These are phyloP conservation scores for Tupaia chinensis DNA, from an alignment of 2,113 vertebrate species.

Conservation along the genomic window DNA sequence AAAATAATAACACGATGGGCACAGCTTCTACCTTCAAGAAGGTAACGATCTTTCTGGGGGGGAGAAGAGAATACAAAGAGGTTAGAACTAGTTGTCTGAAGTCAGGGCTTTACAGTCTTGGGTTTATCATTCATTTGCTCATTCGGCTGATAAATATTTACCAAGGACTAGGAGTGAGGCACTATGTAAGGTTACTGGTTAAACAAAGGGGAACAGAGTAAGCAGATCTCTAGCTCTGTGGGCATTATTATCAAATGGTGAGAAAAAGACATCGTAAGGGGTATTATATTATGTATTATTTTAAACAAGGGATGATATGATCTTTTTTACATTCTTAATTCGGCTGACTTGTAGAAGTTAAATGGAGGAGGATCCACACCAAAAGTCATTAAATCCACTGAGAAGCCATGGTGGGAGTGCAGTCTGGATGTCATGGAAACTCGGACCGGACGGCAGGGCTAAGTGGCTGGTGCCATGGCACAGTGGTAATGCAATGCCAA, in stretches of 20 bases:
- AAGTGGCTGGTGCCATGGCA: no score
- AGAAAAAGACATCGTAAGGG: neutral
- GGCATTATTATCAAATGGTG: neutral
- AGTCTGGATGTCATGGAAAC: neutral
- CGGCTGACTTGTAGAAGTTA: neutral
- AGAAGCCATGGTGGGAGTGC: neutral
- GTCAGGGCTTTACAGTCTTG: neutral
- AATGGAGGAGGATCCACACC: neutral
- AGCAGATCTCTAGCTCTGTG: neutral
- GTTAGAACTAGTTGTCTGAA: neutral
- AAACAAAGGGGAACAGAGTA: neutral
- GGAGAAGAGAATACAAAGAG: neutral
- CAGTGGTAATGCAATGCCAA: no score
- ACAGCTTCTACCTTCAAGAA: neutral
- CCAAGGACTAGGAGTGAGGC: neutral
- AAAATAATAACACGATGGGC: neutral
- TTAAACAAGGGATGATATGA: neutral
- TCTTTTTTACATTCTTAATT: neutral
- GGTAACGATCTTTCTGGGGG: neutral
- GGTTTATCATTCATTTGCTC: neutral
- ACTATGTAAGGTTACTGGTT: neutral
- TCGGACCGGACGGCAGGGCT: neutral
- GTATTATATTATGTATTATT: neutral
- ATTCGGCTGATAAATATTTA: neutral
- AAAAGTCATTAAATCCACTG: neutral